These are phyloP conservation scores for Caranx melampygus DNA, from an alignment of 2,113 vertebrate species.

Conservation along the genomic window DNA sequence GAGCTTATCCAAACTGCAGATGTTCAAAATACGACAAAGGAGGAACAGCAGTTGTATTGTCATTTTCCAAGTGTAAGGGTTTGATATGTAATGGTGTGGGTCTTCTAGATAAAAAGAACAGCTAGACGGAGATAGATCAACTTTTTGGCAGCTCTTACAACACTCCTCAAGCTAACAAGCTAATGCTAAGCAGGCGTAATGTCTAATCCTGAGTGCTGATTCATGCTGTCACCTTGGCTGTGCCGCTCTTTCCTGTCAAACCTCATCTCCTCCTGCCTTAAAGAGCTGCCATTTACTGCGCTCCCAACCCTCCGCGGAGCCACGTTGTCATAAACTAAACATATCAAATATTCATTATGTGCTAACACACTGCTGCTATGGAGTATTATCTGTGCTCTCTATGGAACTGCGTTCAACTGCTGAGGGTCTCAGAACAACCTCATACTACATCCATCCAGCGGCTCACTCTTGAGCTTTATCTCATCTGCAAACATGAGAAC, in stretches of 20 bases:
- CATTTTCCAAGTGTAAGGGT: no score
- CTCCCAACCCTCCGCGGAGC: neutral
- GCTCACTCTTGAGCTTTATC: neutral
- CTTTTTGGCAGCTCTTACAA: no score
- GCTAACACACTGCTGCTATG: constrained; percentile 10
- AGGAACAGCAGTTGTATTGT: no score
- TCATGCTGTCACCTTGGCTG: constrained; percentile 35
- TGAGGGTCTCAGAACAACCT: neutral
- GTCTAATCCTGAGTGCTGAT: neutral
- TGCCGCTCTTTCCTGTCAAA: constrained; percentile 41
- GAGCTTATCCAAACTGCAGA: no score
- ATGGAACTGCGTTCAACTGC: neutral
- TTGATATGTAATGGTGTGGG: no score
- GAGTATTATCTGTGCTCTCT: constrained; percentile 24
- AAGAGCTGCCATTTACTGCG: constrained; percentile 42
- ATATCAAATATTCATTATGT: constrained; percentile 65
- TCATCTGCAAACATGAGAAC: constrained; percentile 16
- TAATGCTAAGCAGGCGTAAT: no score
- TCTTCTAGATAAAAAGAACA: no score
- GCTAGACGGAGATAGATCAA: no score
- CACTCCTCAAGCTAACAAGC: no score
- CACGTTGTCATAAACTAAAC: constrained; percentile 55
- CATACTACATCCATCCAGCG: neutral
- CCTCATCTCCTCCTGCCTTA: constrained; percentile 40
- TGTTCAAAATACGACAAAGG: no score